Percentiles rank a stretch among this genome's conserved stretches.
Evolutionary conservation across 2,888 invertebrate genomes (phyloP).

Genomic region (Shargacucullia verbasci): DNA sequence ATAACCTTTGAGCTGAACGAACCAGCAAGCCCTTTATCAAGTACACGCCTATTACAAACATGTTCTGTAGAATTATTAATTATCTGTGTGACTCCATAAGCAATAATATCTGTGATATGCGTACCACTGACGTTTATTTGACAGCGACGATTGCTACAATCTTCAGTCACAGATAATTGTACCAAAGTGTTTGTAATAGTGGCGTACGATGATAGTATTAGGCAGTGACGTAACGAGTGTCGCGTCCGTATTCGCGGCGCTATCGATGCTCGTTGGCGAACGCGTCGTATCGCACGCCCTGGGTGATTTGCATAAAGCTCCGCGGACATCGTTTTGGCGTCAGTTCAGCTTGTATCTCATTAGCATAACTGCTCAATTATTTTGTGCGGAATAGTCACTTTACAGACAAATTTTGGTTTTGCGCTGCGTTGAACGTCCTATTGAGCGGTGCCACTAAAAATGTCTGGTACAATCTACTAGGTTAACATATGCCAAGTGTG

Average conservation of each 20-base stretch:
- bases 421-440: conserved; percentile 70
- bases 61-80: no score
- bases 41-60: no score
- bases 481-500: conserved; percentile 50
- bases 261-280: conserved; percentile 53
- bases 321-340: conserved; percentile 83
- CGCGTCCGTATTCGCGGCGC: conserved; percentile 38
- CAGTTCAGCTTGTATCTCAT: conserved; percentile 83
- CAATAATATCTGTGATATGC: no score
- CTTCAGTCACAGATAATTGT: no score
- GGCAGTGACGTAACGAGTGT: conserved; percentile 37
- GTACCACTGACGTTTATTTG: no score
- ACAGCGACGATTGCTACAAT: no score
- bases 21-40: no score
- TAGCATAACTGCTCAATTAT: conserved; percentile 88
- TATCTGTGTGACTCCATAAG: no score
- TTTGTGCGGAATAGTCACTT: conserved; percentile 84
- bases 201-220: conserved; percentile 6
- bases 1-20: no score
- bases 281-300: conserved; percentile 62
- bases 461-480: conserved; percentile 37
- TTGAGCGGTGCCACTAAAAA: conserved; percentile 65
- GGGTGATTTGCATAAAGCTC: conserved; percentile 83
- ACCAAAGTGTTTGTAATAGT: no score
- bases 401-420: conserved; percentile 82